phyloP scores from a whole-genome alignment of 1,140 invertebrate genomes.

The Zaprionus camerounensis region DNA sequence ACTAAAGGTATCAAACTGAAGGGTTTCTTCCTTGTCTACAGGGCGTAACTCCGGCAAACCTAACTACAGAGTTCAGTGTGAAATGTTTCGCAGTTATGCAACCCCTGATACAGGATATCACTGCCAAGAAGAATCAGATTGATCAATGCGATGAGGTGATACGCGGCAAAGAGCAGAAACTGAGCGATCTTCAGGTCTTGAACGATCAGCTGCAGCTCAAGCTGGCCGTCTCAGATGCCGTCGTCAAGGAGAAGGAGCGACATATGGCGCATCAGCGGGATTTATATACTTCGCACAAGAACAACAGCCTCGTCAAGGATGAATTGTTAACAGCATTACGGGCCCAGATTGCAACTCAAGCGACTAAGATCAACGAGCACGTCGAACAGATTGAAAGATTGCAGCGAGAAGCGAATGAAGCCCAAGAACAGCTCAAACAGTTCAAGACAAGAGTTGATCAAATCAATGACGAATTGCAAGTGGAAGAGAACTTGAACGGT shows the following conservation, averaged over 20 bases:
- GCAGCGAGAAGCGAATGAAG: not conserved
- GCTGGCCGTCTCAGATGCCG: conserved; percentile 2
- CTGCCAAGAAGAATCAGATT: conserved; percentile 9
- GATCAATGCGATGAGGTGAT: conserved; percentile 8
- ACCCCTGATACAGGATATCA: conserved; percentile 16
- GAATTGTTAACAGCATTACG: conserved; percentile 6
- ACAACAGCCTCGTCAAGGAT: conserved; percentile 24
- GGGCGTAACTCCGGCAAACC: not conserved
- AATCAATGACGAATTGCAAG: conserved; percentile 1
- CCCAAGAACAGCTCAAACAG: not conserved
- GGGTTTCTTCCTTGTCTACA: not conserved
- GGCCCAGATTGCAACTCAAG: not conserved
- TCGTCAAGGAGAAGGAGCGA: conserved; percentile 7
- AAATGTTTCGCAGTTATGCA: conserved; percentile 21
- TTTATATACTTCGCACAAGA: not conserved
- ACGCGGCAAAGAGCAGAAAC: conserved; percentile 1
- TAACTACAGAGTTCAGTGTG: conserved; percentile 23
- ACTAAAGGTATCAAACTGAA: not conserved
- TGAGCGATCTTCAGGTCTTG: not conserved
- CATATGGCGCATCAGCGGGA: conserved; percentile 3
- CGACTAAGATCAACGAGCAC: not conserved
- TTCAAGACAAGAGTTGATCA: not conserved
- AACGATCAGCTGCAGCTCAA: conserved; percentile 11
- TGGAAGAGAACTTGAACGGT: not conserved
- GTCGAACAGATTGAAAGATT: not conserved